A percentile compares a stretch with the other conserved stretches of the same genome.
These are phyloP conservation scores for Epizoanthus illoricatus DNA, from an alignment of 92 coral and sea anemone species.

Conservation along the genomic window DNA sequence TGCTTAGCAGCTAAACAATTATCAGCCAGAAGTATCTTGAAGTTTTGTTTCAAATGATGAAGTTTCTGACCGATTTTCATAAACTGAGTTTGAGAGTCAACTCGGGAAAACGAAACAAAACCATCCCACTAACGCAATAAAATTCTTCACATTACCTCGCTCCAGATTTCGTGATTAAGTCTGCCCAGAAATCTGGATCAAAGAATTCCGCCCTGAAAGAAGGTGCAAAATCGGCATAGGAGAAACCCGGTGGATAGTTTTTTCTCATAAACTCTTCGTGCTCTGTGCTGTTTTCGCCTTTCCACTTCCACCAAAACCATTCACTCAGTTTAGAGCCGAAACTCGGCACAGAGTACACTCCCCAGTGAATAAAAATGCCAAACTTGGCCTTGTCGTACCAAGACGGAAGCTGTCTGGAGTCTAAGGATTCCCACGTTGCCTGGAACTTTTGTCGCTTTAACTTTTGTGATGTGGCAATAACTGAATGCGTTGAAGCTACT, in stretches of 20 bases:
- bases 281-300: constrained; percentile 20
- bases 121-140: too few relatives aligned
- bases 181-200: constrained; percentile 57
- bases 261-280: constrained; percentile 43
- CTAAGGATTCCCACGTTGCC: constrained; percentile 49
- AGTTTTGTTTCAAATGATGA: too few relatives aligned
- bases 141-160: constrained; percentile 33
- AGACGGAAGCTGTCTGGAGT: constrained; percentile 49
- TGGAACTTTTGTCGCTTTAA: too few relatives aligned
- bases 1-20: too few relatives aligned
- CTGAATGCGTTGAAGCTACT: too few relatives aligned
- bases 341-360: constrained; percentile 52
- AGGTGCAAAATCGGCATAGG: constrained; percentile 56
- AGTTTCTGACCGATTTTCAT: too few relatives aligned
- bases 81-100: too few relatives aligned
- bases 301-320: constrained; percentile 61
- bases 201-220: constrained; percentile 51
- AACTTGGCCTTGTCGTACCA: constrained; percentile 58
- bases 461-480: too few relatives aligned
- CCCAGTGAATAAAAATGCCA: constrained; percentile 62
- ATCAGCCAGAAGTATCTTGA: too few relatives aligned
- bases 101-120: too few relatives aligned
- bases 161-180: constrained; percentile 49
- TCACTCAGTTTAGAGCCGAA: constrained; percentile 22
- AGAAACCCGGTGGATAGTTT: constrained; percentile 53